phyloP scores from a whole-genome alignment of 1,140 invertebrate genomes.

The Trachelipus rathkii region DNA sequence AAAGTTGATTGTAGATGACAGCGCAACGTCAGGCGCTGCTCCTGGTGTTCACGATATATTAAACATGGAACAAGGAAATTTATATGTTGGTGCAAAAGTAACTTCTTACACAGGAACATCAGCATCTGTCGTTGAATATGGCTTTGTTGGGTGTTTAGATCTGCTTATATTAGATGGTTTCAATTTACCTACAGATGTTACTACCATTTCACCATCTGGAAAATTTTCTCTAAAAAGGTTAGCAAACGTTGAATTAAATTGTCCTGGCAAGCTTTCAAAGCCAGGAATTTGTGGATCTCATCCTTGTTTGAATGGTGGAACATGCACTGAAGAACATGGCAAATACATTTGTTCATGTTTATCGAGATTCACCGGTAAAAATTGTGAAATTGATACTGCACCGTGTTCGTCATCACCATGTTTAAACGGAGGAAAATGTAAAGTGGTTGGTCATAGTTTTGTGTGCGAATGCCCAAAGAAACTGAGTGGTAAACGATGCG shows the following conservation, averaged over 20 bases:
- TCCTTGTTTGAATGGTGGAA: constrained; percentile 83
- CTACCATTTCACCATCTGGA: constrained; percentile 27
- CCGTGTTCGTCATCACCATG: constrained; percentile 87
- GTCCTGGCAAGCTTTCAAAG: constrained; percentile 60
- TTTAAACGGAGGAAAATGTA: constrained; percentile 62
- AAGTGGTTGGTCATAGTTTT: constrained; percentile 48
- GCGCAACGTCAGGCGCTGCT: constrained; percentile 58
- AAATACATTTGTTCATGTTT: constrained; percentile 70
- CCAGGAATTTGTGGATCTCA: constrained; percentile 76
- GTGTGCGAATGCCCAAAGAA: constrained; percentile 52
- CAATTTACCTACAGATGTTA: constrained; percentile 68
- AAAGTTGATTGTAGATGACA: constrained; percentile 37
- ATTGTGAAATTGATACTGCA: constrained; percentile 82
- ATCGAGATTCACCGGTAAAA: constrained; percentile 67
- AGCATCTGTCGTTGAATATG: constrained; percentile 53
- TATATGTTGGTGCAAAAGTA: constrained; percentile 81
- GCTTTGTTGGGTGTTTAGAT: constrained; percentile 84
- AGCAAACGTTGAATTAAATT: constrained; percentile 71
- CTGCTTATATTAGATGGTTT: constrained; percentile 75
- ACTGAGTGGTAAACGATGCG: constrained; percentile 53
- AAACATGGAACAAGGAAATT: constrained; percentile 74
- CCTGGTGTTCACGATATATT: constrained; percentile 77
- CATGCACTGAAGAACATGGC: constrained; percentile 62
- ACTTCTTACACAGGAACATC: constrained; percentile 45
- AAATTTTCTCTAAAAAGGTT: constrained; percentile 54